Evolutionary conservation across 1,140 invertebrate genomes (phyloP), one percentile per base, ranked within the genome.

Genomic region (Drosophila trapezifrons): DNA sequence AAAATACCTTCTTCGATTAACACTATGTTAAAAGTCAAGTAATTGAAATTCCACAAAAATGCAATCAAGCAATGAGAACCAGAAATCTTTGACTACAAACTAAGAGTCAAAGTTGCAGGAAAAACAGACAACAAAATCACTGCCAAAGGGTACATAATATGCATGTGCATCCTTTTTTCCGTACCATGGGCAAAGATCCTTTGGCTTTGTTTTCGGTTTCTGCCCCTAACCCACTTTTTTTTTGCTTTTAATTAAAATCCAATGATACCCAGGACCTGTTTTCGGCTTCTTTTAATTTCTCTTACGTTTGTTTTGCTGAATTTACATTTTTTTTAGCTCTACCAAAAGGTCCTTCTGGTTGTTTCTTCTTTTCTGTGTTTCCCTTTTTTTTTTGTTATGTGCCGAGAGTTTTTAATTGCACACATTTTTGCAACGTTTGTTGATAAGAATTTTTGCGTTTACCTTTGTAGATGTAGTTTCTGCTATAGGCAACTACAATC

Each of bases 241-340:
- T 62, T 51, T 73, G n/a, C 47, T 83, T 55, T 87, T 86, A 87
- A 86, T 86, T 86, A 86, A 86, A 86, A 82, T 87, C 76, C 63
- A 76, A 86, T 82, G 71, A 87, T 63, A 76, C 65, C 35, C 18
- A 38, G 65, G 25, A 71, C 65, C 56, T 73, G 29, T 69, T 73
- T 49, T 74, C 37, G 46, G 38, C 42, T 79, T 57, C 49, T 43
- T 67, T 71, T 74, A 59, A 58, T 65, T 56, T 66, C 69, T 73
- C 42, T 43, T 63, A 47, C 45, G 54, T 66, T 76, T 81, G 65
- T 55, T 66, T 52, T 80, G 25, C 52, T 37, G 80, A 49, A 72
- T 83, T 73, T 83, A 32, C 71, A 73, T 78, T 80, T 76, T 57
- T 58, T 38, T 43, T 47, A 45, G 29, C 46, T 29, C 13, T 37